These are phyloP conservation scores for Zophobas atratus DNA, from an alignment of 1,140 invertebrate genomes.

Conservation along the genomic window DNA sequence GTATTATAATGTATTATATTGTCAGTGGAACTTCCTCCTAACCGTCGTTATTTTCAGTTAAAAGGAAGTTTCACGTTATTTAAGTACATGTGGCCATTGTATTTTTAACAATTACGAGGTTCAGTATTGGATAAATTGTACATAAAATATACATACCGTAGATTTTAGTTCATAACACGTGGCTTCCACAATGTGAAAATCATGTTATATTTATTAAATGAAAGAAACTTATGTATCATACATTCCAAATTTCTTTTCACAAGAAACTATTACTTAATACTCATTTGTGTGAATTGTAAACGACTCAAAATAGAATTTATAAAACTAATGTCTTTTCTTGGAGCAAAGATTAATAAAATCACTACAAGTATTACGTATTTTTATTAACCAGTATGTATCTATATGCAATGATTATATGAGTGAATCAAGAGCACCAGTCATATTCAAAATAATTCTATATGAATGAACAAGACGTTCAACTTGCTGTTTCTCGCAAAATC, in stretches of 20 bases:
- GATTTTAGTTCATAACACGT: conserved; percentile 51
- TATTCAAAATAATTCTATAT: no score
- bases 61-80: conserved; percentile 31
- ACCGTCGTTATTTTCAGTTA: conserved; percentile 22
- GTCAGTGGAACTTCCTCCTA: conserved; percentile 16
- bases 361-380: conserved; percentile 33
- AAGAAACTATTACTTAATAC: conserved; percentile 53
- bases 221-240: conserved; percentile 51
- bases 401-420: no score
- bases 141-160: conserved; percentile 50
- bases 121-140: conserved; percentile 51
- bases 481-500: no score
- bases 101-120: conserved; percentile 50
- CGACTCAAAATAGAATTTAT: conserved; percentile 51
- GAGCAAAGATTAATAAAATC: conserved; percentile 41
- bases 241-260: conserved; percentile 55
- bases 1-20: conserved; percentile 43
- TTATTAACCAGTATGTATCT: not conserved
- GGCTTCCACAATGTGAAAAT: conserved; percentile 54
- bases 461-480: no score
- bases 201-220: conserved; percentile 54
- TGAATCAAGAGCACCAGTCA: no score
- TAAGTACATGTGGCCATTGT: conserved; percentile 52
- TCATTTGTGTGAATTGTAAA: conserved; percentile 57
- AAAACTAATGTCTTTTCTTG: conserved; percentile 44